Percentiles rank a stretch among this genome's conserved stretches.
phyloP scores from a whole-genome alignment of 2,113 vertebrate species.

The Acanthisitta chloris region DNA sequence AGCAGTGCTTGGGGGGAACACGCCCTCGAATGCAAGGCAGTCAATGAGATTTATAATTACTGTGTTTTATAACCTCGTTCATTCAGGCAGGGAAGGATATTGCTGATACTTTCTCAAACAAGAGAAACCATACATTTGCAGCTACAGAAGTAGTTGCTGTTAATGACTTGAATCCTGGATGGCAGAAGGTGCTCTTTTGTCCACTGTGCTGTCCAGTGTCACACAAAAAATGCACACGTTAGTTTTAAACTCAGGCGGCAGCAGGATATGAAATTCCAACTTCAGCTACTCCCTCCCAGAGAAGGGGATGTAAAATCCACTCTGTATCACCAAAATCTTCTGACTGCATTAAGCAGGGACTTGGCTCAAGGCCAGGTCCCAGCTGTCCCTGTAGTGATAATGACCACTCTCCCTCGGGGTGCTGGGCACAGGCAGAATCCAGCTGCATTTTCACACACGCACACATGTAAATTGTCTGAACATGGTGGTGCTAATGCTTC shows the following conservation, averaged over 20 bases:
- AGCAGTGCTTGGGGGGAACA: constrained; percentile 21
- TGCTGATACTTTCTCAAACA: not conserved
- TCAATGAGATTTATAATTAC: constrained; percentile 62
- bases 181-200: not conserved
- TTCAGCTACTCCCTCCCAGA: not conserved
- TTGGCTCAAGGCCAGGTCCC: constrained; percentile 19
- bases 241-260: not conserved
- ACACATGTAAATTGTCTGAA: not conserved
- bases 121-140: not conserved
- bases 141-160: not conserved
- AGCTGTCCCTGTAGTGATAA: constrained; percentile 4
- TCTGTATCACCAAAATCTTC: not conserved
- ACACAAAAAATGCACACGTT: not conserved
- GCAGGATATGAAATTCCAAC: not conserved
- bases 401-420: not conserved
- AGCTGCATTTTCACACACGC: not conserved
- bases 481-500: not conserved
- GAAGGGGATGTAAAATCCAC: not conserved
- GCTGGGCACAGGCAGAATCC: not conserved
- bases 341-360: not conserved
- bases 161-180: not conserved
- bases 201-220: not conserved
- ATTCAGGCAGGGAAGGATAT: constrained; percentile 33
- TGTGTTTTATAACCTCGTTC: constrained; percentile 18
- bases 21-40: constrained; percentile 45